Base-by-base conservation (phyloP, 2,797 vertebrate species). In the Nannoperca australis region DNA sequence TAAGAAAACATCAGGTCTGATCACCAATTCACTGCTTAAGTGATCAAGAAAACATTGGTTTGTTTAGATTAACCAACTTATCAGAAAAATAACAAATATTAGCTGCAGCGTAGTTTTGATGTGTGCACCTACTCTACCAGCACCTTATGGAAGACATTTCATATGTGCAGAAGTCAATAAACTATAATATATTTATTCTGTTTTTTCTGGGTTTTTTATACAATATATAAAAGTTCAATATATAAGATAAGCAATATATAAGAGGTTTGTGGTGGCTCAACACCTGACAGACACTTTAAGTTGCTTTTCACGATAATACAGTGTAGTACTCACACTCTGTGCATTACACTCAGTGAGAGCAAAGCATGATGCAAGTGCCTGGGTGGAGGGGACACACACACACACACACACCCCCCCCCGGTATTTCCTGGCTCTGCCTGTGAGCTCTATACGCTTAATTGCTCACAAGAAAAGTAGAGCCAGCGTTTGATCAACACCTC, bases 381-480 rank as follows among this genome's bases (percentile, higher is more conserved):
- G 79, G 79, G 78, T 73, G 70, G 85, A 82, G 83, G 69, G 74
- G 73, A 64, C 42, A 68, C 60, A 45, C 30, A 30, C 66, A 60
- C 49, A 50, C 73, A 45, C 73, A 73, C 66, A 68, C 63, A 70
- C 36, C 51, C 34, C 65, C 75, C 78, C 72, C 85, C 93, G 94
- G 94, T 78, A 95, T 95, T 95, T 95, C 95, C 94, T 95, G 94
- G 89, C 87, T 83, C 73, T 73, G 89, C 72, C 84, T 14, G 32
- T 5, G 85, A 88, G 87, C 83, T 84, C 76, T 61, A 79, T 81
- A 83, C 75, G 80, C 81, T 62, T 77, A 89, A 89, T 82, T 70
- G 83, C 81, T 85, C 71, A 65, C 30, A 59, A 79, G 78, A 59
- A 77, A 84, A 81, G 54, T n/a, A 24, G 22, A 78, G 51, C 54